Evolutionary conservation across 2,888 invertebrate genomes (phyloP).

Genomic region (Ctena decussata): DNA sequence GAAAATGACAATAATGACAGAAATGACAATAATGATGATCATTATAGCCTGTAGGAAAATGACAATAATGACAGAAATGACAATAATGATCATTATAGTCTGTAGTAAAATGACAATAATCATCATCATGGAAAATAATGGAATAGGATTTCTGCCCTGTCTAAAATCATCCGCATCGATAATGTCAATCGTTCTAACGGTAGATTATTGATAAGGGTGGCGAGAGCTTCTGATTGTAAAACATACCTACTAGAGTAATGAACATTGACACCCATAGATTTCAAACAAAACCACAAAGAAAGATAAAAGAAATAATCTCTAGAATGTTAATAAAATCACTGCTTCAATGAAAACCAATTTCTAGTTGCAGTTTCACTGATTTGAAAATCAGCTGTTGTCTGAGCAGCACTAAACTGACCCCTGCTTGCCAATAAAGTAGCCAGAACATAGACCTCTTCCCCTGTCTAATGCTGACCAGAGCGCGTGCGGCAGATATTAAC

Average conservation of each 20-base stretch:
- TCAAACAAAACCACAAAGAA: conserved; percentile 7
- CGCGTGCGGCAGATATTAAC: background rate
- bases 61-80: too few species aligned
- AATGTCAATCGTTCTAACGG: too few species aligned
- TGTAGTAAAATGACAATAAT: too few species aligned
- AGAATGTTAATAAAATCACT: conserved; percentile 9
- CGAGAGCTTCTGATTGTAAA: conserved; percentile 2
- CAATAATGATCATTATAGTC: too few species aligned
- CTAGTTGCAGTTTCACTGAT: conserved; percentile 1
- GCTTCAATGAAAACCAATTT: conserved; percentile 1
- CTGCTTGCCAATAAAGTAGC: background rate
- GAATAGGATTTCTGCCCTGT: too few species aligned
- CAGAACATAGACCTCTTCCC: background rate
- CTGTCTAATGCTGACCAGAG: background rate
- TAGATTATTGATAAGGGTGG: background rate
- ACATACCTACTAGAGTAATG: background rate
- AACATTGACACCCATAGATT: background rate
- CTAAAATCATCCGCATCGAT: too few species aligned
- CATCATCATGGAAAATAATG: too few species aligned
- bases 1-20: too few species aligned
- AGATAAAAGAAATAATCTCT: conserved; percentile 3
- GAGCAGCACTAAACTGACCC: background rate
- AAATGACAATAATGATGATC: too few species aligned
- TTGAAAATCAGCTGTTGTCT: background rate
- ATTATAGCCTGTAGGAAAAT: too few species aligned